Evolutionary conservation across 1,140 invertebrate genomes (phyloP).

Genomic region (Dendrolimus kikuchii): DNA sequence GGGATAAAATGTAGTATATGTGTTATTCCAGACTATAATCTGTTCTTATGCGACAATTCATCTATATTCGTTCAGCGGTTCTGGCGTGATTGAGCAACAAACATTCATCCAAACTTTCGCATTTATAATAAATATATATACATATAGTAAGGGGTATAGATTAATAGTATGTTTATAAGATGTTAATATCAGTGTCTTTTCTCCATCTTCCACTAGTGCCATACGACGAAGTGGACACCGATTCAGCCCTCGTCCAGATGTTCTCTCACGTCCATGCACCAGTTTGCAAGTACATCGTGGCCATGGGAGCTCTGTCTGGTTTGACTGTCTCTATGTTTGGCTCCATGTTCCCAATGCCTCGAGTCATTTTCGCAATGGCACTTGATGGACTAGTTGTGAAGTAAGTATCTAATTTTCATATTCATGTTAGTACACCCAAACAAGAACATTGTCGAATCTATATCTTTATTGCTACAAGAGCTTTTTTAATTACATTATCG

Average conservation of each 20-base stretch:
- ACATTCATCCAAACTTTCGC: too few species aligned
- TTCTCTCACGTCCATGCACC: conserved; percentile 91
- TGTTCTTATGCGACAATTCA: too few species aligned
- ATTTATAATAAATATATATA: too few species aligned
- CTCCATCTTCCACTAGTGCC: conserved; percentile 76
- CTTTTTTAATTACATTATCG: too few species aligned
- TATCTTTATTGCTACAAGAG: too few species aligned
- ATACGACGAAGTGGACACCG: conserved; percentile 86
- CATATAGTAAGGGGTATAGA: too few species aligned
- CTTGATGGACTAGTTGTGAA: conserved; percentile 92
- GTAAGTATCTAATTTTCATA: conserved; percentile 53
- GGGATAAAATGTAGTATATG: too few species aligned
- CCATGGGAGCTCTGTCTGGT: conserved; percentile 90
- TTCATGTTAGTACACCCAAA: background rate
- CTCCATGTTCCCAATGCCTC: conserved; percentile 97
- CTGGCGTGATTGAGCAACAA: too few species aligned
- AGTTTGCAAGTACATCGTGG: conserved; percentile 92
- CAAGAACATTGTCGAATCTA: background rate
- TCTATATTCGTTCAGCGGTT: too few species aligned
- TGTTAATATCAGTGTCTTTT: background rate
- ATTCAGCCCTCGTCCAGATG: conserved; percentile 93
- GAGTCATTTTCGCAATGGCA: conserved; percentile 96
- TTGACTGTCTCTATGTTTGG: conserved; percentile 95
- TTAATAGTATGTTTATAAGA: too few species aligned
- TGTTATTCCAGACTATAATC: too few species aligned